Percentiles rank a stretch among this genome's conserved stretches.
Conservation (phyloP, 2,797 vertebrate genomes). For the Acanthis flammea region DNA sequence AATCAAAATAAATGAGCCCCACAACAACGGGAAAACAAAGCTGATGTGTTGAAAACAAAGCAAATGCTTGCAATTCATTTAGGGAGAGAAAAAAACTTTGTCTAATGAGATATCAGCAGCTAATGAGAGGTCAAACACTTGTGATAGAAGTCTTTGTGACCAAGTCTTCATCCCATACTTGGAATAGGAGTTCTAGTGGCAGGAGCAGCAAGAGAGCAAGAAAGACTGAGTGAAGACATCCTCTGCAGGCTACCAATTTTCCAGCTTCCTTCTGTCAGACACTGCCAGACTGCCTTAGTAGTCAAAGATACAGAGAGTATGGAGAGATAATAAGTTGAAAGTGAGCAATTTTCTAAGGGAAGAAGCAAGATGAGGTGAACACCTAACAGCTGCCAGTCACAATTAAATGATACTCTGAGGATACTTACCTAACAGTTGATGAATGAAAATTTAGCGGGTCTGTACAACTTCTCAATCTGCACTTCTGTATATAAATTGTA, state of each 20-base stretch:
- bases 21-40: not conserved
- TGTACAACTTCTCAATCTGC: not conserved
- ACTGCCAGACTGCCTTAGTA: constrained; percentile 48
- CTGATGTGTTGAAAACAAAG: not conserved
- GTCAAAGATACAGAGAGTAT: not conserved
- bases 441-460: constrained; percentile 10
- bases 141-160: not conserved
- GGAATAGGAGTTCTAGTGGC: not conserved
- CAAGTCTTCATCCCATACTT: not conserved
- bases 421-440: not conserved
- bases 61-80: not conserved
- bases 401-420: constrained; percentile 35
- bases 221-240: constrained; percentile 11
- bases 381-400: constrained; percentile 45
- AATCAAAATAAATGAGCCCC: not conserved
- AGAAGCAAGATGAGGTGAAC: constrained; percentile 30
- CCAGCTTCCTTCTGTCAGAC: constrained; percentile 36
- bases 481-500: not conserved
- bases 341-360: constrained; percentile 51
- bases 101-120: not conserved
- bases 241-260: constrained; percentile 13
- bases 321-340: constrained; percentile 58
- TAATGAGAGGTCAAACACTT: not conserved
- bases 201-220: not conserved
- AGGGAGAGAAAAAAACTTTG: not conserved